Conservation (phyloP, 2,888 invertebrate species). For the Pediacus dermestoides region DNA sequence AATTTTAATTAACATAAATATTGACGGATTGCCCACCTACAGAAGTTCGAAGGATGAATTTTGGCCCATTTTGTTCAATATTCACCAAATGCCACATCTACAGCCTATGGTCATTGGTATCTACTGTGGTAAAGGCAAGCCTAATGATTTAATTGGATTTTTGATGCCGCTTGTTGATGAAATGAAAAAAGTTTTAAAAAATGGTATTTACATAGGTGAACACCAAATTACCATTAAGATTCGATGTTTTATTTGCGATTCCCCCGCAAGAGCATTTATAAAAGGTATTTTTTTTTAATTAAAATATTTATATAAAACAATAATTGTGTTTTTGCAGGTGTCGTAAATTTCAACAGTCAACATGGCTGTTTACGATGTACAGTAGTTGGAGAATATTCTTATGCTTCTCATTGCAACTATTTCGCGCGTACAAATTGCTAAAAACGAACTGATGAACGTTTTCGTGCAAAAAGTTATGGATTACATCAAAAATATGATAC, state of each 20-base stretch:
- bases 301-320: conserved; percentile 1
- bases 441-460: conserved; percentile 23
- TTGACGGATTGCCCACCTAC: too few species aligned
- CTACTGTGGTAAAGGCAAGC: conserved; percentile 21
- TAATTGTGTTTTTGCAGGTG: conserved; percentile 22
- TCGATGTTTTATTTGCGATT: conserved; percentile 23
- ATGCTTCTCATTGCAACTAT: conserved; percentile 21
- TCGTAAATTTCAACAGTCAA: conserved; percentile 23
- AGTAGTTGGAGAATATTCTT: conserved; percentile 22
- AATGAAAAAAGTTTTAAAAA: conserved; percentile 14
- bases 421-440: conserved; percentile 21
- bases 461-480: conserved; percentile 22
- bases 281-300: conserved; percentile 22
- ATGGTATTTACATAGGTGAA: conserved; percentile 14
- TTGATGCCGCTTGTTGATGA: conserved; percentile 21
- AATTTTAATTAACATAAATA: too few species aligned
- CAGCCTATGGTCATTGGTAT: conserved; percentile 22
- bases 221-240: conserved; percentile 15
- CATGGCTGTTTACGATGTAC: conserved; percentile 22
- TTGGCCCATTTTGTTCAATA: too few species aligned
- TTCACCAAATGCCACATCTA: conserved; percentile 17
- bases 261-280: conserved; percentile 24
- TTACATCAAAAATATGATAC: conserved; percentile 22
- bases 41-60: too few species aligned
- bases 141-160: conserved; percentile 13